These are phyloP conservation scores for Lepilemur ruficaudatus DNA, from an alignment of 2,797 vertebrate genomes.

Conservation along the genomic window DNA sequence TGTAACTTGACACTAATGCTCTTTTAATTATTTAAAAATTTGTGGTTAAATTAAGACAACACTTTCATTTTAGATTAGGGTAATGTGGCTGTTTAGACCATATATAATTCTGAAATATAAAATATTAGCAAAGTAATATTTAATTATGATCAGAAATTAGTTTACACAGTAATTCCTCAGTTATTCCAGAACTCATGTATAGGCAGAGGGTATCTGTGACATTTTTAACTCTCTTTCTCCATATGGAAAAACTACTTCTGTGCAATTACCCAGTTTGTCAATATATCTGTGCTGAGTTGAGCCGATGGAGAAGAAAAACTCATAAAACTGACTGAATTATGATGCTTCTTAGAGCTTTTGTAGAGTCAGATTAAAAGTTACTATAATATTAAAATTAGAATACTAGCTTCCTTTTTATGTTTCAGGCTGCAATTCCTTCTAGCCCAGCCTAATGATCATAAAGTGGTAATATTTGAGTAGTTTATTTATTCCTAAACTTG, in stretches of 20 bases:
- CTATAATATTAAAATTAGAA: not conserved
- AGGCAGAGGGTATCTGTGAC: not conserved
- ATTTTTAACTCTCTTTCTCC: not conserved
- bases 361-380: not conserved
- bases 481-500: not conserved
- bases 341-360: not conserved
- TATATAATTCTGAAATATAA: not conserved
- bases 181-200: not conserved
- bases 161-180: not conserved
- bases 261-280: not conserved
- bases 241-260: not conserved
- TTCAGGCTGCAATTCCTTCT: not conserved
- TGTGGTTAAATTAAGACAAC: not conserved
- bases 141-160: not conserved
- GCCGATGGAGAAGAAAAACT: not conserved
- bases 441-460: not conserved
- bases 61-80: not conserved
- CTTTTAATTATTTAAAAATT: not conserved
- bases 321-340: not conserved
- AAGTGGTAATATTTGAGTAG: not conserved
- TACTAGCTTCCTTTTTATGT: not conserved
- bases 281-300: not conserved
- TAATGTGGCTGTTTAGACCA: not conserved
- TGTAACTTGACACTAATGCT: not conserved
- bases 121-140: not conserved